Base-by-base conservation (phyloP, 2,888 invertebrate species). In the Epirrita christyi region DNA sequence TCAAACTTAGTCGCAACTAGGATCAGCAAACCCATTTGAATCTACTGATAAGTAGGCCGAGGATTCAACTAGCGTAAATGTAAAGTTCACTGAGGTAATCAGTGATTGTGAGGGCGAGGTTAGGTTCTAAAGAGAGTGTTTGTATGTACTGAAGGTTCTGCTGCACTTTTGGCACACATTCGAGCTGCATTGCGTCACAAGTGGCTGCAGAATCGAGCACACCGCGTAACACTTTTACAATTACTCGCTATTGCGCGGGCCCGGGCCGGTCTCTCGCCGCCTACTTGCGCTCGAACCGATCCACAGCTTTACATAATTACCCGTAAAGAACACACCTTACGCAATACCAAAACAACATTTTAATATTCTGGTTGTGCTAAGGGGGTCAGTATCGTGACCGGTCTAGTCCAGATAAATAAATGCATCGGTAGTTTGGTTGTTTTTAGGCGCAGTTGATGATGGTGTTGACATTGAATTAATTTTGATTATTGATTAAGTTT, bases 111-210 rank as follows among this genome's bases (percentile, higher is more conserved):
- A 51, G 47, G 48, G 47, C 40, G 45, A 59, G 58, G 53, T 59
- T 56, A 65, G 57, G 34, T 56, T 64, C 54, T 57, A 48, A 21
- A 32, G 61, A 67, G 51, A 66, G 49, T 55, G 58, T 32, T 27
- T 6, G 36, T 7, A 21, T 51, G 51, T 32, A 34, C 14, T 67
- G 80, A 81, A 84, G 86, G 83, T 81, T 85, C 73, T 78, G 75
- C 79, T 91, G 90, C 89, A 89, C 81, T 89, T 89, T 88, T 88
- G 89, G 89, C 91, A 90, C 83, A 92, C 87, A 90, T 91, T 89
- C 81, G 85, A 81, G 55, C 52, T 64, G 58, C 58, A 43, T 89
- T 88, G 89, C 89, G 83, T 89, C 64, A 64, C 61, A 59, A 61
- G 56, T 66, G 66, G 70, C 71, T 74, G 73, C 74, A 72, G 83